Evolutionary conservation across 2,888 invertebrate species (phyloP), one percentile per base, ranked within the genome.

Genomic region (Ashinkailepas kermadecensis): DNA sequence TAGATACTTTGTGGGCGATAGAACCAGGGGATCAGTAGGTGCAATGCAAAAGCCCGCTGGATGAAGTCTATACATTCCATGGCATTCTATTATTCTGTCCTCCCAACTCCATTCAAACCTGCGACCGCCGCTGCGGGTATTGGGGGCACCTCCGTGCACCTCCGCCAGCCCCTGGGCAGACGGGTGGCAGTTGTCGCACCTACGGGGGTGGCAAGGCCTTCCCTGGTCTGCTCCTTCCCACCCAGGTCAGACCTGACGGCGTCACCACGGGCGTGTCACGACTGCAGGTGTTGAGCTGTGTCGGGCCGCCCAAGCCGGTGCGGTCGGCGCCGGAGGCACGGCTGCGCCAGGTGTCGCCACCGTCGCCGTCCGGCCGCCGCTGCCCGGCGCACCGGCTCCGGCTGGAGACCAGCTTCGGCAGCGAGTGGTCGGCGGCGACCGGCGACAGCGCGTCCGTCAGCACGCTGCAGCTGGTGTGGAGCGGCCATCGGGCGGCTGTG

Each of bases 361-460:
- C 74, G 21, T 21, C 23, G 54, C 74, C 54, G 56, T 9, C 56
- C 23, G 54, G 74, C 56, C 74, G 74, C 74, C 74, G 11, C 56
- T 15, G 70, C 25, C 70, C 12, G 39, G 90, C 90, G 81, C 91
- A 90, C 84, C 89, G 90, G 83, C 87, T 93, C 78, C 92, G 91
- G 86, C 88, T 93, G 83, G 94, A 94, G 87, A 93, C 93, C 18
- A 93, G 93, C 85, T 93, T 93, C 87, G 92, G 93, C 56, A 84
- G 83, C 83, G 70, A 70, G 13, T 25, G 7, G 54, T 21, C 74
- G 74, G 83, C 83, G 86, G 86, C 83, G 86, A 86, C 81, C 13
- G 83, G 84, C 58, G 78, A 80, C 59, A 79, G 80, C 56, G 82
- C 82, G 23, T 83, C 81, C 13, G 82, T 83, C 59, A 81, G 82